phyloP scores from a whole-genome alignment of 2,888 invertebrate species.

The Drosophila engyochracea region DNA sequence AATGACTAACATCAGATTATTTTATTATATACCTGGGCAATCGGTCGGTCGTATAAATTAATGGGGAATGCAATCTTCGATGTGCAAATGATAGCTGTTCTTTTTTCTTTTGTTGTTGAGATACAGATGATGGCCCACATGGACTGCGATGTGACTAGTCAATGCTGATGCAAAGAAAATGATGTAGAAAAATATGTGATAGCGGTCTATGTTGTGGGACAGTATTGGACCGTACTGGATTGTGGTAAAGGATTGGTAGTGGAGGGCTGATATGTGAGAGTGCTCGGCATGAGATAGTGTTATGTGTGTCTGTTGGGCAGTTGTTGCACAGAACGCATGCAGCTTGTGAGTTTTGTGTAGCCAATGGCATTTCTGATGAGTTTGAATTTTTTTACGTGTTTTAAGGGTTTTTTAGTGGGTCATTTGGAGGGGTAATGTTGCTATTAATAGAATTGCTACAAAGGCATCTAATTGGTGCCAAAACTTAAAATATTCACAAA shows the following conservation, averaged over 20 bases:
- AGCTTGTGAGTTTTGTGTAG: background rate
- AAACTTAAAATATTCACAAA: background rate
- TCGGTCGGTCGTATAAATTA: background rate
- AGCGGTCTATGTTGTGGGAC: background rate
- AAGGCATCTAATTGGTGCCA: background rate
- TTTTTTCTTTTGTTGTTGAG: background rate
- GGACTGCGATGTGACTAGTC: too few species aligned
- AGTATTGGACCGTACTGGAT: background rate
- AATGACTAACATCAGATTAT: background rate
- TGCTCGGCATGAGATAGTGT: background rate
- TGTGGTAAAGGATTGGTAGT: background rate
- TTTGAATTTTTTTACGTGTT: too few species aligned
- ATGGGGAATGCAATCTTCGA: background rate
- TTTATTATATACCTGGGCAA: background rate
- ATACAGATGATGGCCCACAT: too few species aligned
- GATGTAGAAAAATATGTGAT: background rate
- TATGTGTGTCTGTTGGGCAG: background rate
- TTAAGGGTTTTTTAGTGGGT: background rate
- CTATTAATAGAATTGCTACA: background rate
- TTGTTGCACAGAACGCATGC: background rate
- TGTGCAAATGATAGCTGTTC: background rate
- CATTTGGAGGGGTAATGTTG: background rate
- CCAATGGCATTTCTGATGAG: background rate
- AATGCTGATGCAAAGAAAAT: background rate
- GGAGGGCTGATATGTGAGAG: background rate